Evolutionary conservation across 1,140 invertebrate species (phyloP).

Genomic region (Anthonomus grandis): DNA sequence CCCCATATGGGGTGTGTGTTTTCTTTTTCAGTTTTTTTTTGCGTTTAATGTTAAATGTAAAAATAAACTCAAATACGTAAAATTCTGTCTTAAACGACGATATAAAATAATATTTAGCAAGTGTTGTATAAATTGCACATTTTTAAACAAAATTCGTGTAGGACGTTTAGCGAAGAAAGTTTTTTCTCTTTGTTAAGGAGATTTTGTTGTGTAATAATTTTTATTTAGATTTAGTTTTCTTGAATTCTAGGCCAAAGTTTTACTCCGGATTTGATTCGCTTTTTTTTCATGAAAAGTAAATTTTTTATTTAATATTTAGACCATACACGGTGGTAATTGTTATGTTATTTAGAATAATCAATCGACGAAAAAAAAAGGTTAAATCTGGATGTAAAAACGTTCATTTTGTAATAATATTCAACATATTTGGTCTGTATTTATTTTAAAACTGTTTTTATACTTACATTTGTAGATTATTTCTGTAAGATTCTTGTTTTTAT

Average conservation of each 20-base stretch:
- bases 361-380: too few relatives aligned
- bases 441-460: conserved; percentile 36
- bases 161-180: too few relatives aligned
- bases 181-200: conserved; percentile 6
- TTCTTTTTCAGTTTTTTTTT: too few relatives aligned
- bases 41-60: too few relatives aligned
- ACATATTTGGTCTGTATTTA: conserved; percentile 11
- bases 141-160: conserved; percentile 42
- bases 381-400: too few relatives aligned
- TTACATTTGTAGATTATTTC: conserved; percentile 38
- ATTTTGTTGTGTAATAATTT: background rate
- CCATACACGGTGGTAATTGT: too few relatives aligned
- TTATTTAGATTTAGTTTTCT: conserved; percentile 30
- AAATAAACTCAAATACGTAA: conserved; percentile 45
- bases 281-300: conserved; percentile 25
- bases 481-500: conserved; percentile 29
- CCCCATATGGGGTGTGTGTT: too few relatives aligned
- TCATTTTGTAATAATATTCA: too few relatives aligned
- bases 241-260: too few relatives aligned
- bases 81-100: conserved; percentile 36
- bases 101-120: conserved; percentile 37
- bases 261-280: too few relatives aligned
- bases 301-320: conserved; percentile 18
- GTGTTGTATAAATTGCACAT: conserved; percentile 46
- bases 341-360: too few relatives aligned